Conservation (phyloP, 2,113 vertebrate species). For the Heterotis niloticus region DNA sequence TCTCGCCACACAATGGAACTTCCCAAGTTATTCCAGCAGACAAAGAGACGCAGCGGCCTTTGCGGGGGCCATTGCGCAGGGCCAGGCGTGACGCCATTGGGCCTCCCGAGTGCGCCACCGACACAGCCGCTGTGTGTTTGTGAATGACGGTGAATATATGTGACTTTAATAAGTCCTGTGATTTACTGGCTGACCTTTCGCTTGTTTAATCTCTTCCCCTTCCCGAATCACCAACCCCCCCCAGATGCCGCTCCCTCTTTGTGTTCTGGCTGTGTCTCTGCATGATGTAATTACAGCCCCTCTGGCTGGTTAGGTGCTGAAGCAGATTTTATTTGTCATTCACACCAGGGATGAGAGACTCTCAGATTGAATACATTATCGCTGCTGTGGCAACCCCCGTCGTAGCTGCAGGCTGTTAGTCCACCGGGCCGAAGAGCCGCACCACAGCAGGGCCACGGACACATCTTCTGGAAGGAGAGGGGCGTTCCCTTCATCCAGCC, state of each 20-base stretch:
- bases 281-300: conserved; percentile 35
- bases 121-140: background rate
- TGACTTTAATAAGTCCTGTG: conserved; percentile 31
- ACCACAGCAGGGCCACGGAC: background rate
- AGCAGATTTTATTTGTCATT: conserved; percentile 45
- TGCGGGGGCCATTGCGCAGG: background rate
- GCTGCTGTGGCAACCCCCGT: conserved; percentile 18
- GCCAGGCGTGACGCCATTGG: background rate
- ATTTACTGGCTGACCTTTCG: conserved; percentile 20
- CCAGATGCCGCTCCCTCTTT: background rate
- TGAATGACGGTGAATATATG: conserved; percentile 18
- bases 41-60: background rate
- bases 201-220: conserved; percentile 3
- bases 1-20: conserved; percentile 2
- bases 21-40: background rate
- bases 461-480: background rate
- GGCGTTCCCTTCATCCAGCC: background rate
- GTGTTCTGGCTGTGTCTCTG: background rate
- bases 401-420: conserved; percentile 12
- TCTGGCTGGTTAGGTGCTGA: conserved; percentile 31
- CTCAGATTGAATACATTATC: conserved; percentile 31
- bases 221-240: background rate
- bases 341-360: conserved; percentile 27
- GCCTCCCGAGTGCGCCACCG: background rate
- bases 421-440: conserved; percentile 5